Percentiles rank a stretch among this genome's conserved stretches.
Evolutionary conservation across 2,113 vertebrate genomes (phyloP).

Genomic region (Glareola pratincola): DNA sequence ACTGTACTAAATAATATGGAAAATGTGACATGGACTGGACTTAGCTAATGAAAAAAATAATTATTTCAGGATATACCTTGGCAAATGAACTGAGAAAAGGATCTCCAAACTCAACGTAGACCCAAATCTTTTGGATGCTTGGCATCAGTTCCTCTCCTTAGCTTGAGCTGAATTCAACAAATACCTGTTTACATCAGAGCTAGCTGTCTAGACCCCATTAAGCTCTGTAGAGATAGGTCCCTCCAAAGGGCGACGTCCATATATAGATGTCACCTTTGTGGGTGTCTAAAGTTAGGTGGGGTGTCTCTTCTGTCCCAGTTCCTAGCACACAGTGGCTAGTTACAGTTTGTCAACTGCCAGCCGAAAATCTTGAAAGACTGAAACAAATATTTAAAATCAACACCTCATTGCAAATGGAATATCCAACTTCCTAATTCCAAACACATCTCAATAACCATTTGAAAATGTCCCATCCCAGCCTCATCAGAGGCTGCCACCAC

Average conservation of each 20-base stretch:
- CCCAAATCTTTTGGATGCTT: background rate
- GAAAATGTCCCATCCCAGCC: background rate
- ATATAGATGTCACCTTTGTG: background rate
- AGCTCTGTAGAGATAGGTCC: background rate
- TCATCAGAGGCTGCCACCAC: accelerated
- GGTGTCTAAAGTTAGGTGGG: background rate
- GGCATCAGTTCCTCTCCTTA: background rate
- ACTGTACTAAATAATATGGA: background rate
- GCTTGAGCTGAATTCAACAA: background rate
- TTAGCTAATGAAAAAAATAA: background rate
- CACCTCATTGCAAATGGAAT: background rate
- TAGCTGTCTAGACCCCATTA: background rate
- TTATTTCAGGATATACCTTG: background rate
- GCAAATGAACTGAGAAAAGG: background rate
- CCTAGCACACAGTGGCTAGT: background rate
- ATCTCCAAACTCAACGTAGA: background rate
- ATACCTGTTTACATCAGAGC: background rate
- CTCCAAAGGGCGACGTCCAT: background rate
- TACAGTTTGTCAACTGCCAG: background rate
- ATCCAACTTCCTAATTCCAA: background rate
- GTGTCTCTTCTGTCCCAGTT: background rate
- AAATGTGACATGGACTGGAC: background rate
- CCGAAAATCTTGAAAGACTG: background rate
- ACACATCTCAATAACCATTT: background rate
- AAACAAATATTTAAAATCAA: background rate